Percentiles rank a stretch among this genome's conserved stretches.
phyloP scores from a whole-genome alignment of 2,797 vertebrate species.

The Premnoplex brunnescens region DNA sequence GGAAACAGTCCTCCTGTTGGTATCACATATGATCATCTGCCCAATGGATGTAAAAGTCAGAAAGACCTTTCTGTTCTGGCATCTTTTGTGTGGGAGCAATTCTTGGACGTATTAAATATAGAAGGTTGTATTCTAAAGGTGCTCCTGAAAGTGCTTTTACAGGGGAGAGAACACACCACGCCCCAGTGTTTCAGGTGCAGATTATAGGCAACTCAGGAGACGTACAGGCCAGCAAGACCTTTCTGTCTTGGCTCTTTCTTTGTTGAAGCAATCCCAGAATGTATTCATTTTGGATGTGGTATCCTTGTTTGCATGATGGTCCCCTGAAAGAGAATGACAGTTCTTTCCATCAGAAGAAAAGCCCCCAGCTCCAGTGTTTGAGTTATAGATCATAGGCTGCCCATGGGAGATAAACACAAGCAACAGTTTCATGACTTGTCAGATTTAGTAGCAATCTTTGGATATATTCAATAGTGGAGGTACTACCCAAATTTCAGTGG shows the following conservation, averaged over 20 bases:
- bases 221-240: not conserved
- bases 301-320: not conserved
- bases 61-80: not conserved
- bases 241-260: not conserved
- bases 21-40: not conserved
- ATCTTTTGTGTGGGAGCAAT: not conserved
- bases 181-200: too few species aligned
- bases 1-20: not conserved
- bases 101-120: not conserved
- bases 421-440: not conserved
- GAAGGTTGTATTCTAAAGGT: not conserved
- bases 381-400: not conserved
- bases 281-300: not conserved
- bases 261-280: not conserved
- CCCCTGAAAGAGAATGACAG: not conserved
- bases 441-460: not conserved
- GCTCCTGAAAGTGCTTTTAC: not conserved
- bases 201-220: not conserved
- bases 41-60: too few species aligned
- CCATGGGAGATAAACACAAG: not conserved
- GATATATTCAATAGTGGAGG: not conserved
- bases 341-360: not conserved
- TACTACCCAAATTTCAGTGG: not conserved
- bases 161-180: not conserved
- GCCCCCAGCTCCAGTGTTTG: not conserved